These are phyloP conservation scores for Paramormyrops kingsleyae DNA, from an alignment of 2,113 vertebrate genomes.

Conservation along the genomic window DNA sequence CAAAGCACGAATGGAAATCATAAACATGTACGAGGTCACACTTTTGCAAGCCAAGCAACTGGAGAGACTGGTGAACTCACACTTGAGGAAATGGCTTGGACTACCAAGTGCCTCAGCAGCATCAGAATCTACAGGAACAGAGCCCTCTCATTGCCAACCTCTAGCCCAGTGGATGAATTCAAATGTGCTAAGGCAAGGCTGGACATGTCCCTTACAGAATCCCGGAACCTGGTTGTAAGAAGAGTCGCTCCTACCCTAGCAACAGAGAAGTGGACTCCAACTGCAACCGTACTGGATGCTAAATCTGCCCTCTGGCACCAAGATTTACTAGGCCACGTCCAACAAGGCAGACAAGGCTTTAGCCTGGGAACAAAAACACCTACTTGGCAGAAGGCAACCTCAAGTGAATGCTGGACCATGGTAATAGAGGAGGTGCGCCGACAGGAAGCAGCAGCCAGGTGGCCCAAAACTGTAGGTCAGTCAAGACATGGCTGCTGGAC, in stretches of 20 bases:
- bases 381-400: neutral
- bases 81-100: neutral
- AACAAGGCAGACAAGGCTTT: slow-evolving; percentile 6
- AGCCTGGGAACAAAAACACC: neutral
- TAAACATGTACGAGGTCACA: neutral
- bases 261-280: slow-evolving; percentile 10
- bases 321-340: neutral
- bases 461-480: neutral
- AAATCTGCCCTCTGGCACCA: neutral
- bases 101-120: neutral
- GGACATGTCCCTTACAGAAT: neutral
- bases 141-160: neutral
- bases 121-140: neutral
- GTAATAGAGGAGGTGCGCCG: neutral
- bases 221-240: neutral
- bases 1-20: too few species aligned
- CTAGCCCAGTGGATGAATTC: neutral
- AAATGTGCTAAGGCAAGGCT: neutral
- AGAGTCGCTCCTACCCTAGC: neutral
- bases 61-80: neutral
- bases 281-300: neutral
- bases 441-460: neutral
- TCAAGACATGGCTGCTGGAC: neutral
- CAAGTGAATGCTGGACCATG: neutral
- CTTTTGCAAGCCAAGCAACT: neutral